phyloP scores from a whole-genome alignment of 2,888 invertebrate species.

The Salpingus planirostris region DNA sequence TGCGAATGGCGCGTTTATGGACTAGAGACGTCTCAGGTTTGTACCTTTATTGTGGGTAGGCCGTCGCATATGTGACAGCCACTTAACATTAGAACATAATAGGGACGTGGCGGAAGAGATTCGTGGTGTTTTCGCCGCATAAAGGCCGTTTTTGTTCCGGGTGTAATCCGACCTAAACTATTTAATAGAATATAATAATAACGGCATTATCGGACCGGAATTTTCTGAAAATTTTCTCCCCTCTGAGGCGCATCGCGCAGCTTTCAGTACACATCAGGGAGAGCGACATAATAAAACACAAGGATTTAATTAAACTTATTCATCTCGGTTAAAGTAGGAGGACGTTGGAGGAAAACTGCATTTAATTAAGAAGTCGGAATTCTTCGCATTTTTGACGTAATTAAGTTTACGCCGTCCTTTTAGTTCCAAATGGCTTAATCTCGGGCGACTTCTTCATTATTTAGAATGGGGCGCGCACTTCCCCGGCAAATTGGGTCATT shows the following conservation, averaged over 20 bases:
- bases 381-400: constrained; percentile 44
- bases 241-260: no score
- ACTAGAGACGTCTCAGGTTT: constrained; percentile 32
- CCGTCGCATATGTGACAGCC: constrained; percentile 36
- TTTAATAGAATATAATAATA: no score
- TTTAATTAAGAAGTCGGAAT: constrained; percentile 44
- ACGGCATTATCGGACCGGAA: no score
- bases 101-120: constrained; percentile 11
- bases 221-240: no score
- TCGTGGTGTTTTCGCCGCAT: no score
- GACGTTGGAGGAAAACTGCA: constrained; percentile 39
- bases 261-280: constrained; percentile 16
- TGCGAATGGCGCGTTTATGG: constrained; percentile 32
- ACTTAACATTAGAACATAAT: constrained; percentile 31
- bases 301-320: constrained; percentile 45
- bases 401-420: constrained; percentile 41
- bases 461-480: constrained; percentile 6
- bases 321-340: constrained; percentile 42
- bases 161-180: constrained; percentile 15
- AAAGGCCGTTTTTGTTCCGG: constrained; percentile 15
- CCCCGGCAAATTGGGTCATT: constrained; percentile 9
- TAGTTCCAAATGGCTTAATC: constrained; percentile 40
- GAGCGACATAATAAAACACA: constrained; percentile 38
- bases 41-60: constrained; percentile 29
- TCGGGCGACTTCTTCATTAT: constrained; percentile 19